Evolutionary conservation across 2,797 vertebrate genomes (phyloP).

Genomic region (Falco biarmicus): DNA sequence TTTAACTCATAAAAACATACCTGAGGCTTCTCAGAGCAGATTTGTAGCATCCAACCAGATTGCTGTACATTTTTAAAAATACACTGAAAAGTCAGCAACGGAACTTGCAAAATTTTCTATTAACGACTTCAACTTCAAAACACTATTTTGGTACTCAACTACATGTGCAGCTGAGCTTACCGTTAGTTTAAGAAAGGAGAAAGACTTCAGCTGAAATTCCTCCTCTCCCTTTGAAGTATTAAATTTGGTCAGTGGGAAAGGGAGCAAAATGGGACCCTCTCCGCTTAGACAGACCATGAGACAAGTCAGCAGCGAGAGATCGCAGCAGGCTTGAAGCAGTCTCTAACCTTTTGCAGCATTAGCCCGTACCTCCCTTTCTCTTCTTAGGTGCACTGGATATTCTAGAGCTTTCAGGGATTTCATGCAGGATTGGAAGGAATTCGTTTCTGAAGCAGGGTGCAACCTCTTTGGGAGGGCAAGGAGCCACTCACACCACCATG

Average conservation of each 20-base stretch:
- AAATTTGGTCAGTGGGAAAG: not conserved
- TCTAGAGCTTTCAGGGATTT: conserved; percentile 18
- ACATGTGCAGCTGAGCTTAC: not conserved
- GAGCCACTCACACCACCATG: not conserved
- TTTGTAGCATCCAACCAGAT: not conserved
- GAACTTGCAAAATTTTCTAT: not conserved
- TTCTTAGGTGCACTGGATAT: not conserved
- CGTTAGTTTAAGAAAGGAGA: not conserved
- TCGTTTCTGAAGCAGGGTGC: not conserved
- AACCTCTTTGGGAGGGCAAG: not conserved
- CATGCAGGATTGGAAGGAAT: not conserved
- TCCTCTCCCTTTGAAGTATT: not conserved
- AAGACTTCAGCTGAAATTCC: not conserved
- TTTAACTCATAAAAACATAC: not conserved
- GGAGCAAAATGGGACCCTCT: not conserved
- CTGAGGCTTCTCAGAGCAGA: not conserved
- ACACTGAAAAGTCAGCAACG: not conserved
- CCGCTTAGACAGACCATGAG: not conserved
- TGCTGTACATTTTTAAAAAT: not conserved
- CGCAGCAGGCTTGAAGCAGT: not conserved
- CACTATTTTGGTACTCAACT: not conserved
- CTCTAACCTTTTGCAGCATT: conserved; percentile 1
- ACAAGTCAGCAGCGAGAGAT: not conserved
- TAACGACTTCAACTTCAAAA: not conserved
- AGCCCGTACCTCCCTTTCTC: not conserved